Base-by-base conservation (phyloP, 2,888 invertebrate genomes). In the Hyles lineata region DNA sequence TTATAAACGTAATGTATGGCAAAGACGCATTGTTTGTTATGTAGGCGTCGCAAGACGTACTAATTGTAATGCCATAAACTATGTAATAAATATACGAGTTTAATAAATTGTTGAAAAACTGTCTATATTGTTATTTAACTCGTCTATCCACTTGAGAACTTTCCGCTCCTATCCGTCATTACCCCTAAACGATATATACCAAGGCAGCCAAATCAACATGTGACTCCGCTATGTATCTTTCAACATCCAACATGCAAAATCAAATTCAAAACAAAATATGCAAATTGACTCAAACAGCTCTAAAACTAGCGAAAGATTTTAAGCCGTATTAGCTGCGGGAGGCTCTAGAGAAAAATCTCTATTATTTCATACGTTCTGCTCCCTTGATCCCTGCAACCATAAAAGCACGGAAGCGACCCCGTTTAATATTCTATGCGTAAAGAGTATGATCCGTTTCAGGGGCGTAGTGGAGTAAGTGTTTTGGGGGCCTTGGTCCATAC, bases 391-490 rank as follows among this genome's bases (percentile, higher is more conserved):
- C 70, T 62, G 32, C 35, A 70, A 67, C 63, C 70, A 62, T 73
- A 70, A 70, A 62, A 70, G 73, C 73, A 58, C 61, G 70, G 61
- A 73, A 73, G 70, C 58, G 55, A 21, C 52, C 72, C 67, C 21
- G 52, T 69, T 74, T 72, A 74, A 74, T 74, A 74, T 74, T 74
- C 59, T 72, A 72, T 74, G n/a, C 60, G 70, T 61, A 74, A 69
- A 73, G 29, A 74, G 69, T 17, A 72, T 35, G 60, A 58, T 72
- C 61, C 35, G 71, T 17, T 21, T n/a, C 71, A 55, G 73, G 55
- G 32, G 21, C n/a, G 70, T 6, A 70, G 7, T 52, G 8, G 29
- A 7, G n/a, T 19, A 21, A 0, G 9, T 11, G 32, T 23, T n/a
- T 19, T 55, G 55, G 70, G 55, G 25, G 23, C 69, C 17, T n/a